Evolutionary conservation across 2,888 invertebrate species (phyloP).

Genomic region (Torymus tubicola): DNA sequence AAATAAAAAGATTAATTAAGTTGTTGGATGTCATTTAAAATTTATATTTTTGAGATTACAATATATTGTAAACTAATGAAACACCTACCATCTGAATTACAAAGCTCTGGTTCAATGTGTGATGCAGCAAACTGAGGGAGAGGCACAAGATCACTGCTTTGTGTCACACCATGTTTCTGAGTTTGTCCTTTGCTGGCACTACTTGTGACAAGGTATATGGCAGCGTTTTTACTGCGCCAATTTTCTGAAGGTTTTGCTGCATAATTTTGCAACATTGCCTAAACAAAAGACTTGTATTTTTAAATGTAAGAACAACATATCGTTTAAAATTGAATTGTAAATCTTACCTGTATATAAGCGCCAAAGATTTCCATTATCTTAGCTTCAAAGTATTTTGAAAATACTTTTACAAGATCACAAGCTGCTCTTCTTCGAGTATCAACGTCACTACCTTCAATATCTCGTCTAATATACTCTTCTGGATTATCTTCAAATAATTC

Average conservation of each 20-base stretch:
- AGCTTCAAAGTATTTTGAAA: conserved; percentile 91
- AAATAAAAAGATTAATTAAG: conserved; percentile 69
- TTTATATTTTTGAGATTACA: too few relatives aligned
- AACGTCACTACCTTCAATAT: conserved; percentile 98
- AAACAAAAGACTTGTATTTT: conserved; percentile 11
- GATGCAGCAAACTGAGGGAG: conserved; percentile 91
- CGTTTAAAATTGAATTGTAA: conserved; percentile 14
- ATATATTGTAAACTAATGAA: conserved; percentile 1
- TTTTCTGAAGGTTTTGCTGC: conserved; percentile 84
- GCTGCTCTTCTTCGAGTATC: conserved; percentile 97
- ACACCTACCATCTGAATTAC: conserved; percentile 82
- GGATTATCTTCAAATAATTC: conserved; percentile 99
- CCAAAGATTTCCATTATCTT: conserved; percentile 93
- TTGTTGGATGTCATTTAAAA: too few relatives aligned
- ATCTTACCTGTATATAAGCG: conserved; percentile 87
- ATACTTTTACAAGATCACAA: conserved; percentile 95
- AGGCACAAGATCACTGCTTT: conserved; percentile 92
- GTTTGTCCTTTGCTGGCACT: conserved; percentile 94
- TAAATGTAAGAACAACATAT: conserved; percentile 59
- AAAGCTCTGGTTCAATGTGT: conserved; percentile 92
- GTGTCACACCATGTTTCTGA: conserved; percentile 93
- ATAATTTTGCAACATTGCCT: conserved; percentile 89
- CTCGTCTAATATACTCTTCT: conserved; percentile 96
- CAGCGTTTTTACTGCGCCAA: conserved; percentile 97
- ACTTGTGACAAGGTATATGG: conserved; percentile 96